Base-by-base conservation (phyloP, 2,888 invertebrate species). In the Poecilobothrus nobilitatus region DNA sequence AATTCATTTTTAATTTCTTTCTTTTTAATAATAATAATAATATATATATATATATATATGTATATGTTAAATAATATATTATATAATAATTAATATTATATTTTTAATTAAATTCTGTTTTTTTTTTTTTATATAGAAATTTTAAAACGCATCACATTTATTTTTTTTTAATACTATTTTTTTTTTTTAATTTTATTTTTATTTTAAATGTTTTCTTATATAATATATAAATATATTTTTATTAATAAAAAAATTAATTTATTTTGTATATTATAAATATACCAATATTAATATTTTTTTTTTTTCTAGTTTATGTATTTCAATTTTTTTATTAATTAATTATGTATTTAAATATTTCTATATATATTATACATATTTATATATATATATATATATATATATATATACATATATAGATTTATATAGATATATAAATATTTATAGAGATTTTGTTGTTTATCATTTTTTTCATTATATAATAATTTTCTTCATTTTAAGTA, bases 131-230 rank as follows among this genome's bases (percentile, higher is more conserved):
- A 41, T 53, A 53, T 53, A 53, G 53, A 53, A 53, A 53, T 53
- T 53, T 53, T 53, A 53, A 53, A 53, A 53, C 53, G 53, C 53
- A 53, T 53, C 53, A 53, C 53, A 53, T 53, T 53, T 53, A 53
- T 53, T 9, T 53, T 44, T 44, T n/a, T 53, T 53, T 53, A 18
- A 53, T 18, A 15, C 53, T 53, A 53, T 53, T 53, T 18, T 53
- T 53, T 18, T 53, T 41, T 27, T 27, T 27, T 27, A 27, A 27
- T 27, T 27, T 41, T 53, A 27, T 27, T 27, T 41, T 53, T 53
- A 53, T 15, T 18, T 53, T 18, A 53, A 18, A 15, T 53, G 7
- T 53, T 53, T 53, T 53, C 53, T 53, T 53, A 53, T 53, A 53
- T 18, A 53, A 53, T 53, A 53, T 53, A 53, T 53, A 53, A 53